Conservation (phyloP, 2,888 invertebrate genomes). For the Sminthurides aquaticus region DNA sequence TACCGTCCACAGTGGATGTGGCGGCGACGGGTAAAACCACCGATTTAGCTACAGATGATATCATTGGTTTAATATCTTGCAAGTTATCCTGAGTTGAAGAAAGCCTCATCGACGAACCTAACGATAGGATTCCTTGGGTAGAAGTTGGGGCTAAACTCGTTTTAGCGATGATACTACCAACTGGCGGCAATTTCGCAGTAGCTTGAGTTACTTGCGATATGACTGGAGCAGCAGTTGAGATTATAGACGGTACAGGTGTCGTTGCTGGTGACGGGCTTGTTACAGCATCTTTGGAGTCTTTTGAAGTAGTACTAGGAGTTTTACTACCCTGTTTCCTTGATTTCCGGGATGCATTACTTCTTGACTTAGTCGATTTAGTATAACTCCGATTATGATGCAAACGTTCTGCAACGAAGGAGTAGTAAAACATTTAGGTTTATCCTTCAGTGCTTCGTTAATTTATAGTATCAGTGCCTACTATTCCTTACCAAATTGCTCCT, state of each 20-base stretch:
- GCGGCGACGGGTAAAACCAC: constrained; percentile 4
- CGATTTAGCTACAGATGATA: neutral
- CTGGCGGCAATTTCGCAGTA: constrained; percentile 19
- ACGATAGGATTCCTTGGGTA: neutral
- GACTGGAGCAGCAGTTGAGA: neutral
- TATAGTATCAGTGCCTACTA: neutral
- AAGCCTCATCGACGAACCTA: neutral
- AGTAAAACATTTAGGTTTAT: too few species aligned
- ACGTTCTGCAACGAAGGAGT: constrained; percentile 35
- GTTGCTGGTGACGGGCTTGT: neutral
- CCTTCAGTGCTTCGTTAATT: neutral
- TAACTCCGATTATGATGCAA: constrained; percentile 43
- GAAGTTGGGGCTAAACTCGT: neutral
- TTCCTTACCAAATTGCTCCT: constrained; percentile 57
- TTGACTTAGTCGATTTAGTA: constrained; percentile 42
- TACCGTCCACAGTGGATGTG: neutral
- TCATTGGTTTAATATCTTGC: neutral
- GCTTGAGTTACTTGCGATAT: neutral
- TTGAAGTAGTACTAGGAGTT: neutral
- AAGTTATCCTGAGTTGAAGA: neutral
- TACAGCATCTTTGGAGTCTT: neutral
- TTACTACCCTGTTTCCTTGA: constrained; percentile 10
- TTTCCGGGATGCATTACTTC: constrained; percentile 36
- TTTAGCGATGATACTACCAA: constrained; percentile 18
- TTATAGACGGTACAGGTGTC: constrained; percentile 1